Base-by-base conservation (phyloP, 2,113 vertebrate genomes). In the Oxyura jamaicensis region DNA sequence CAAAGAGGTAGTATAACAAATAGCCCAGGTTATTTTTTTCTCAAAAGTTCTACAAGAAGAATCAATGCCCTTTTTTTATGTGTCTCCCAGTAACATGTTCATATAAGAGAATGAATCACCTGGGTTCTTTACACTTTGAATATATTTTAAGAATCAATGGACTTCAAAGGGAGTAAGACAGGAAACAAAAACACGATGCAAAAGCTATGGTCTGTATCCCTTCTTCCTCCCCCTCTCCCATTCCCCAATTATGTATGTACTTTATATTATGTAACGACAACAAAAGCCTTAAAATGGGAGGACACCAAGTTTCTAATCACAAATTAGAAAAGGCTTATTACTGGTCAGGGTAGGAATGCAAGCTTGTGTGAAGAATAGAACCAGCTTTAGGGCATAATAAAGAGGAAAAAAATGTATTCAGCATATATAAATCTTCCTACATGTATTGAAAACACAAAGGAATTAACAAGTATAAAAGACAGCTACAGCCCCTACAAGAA, bases 11-110 rank as follows among this genome's bases (percentile, higher is more conserved):
- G 25, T 31, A 52, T 28, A 26, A 87, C 46, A 2, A 39, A 33
- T 3, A 80, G 3, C 3, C 22, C 55, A 10, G 7, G 18, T 2
- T 55, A 58, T 3, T 69, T 91, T 39, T 58, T 69, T 41, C 48
- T 75, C n/a, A 36, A 5, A 75, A 84, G 11, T 53, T 87, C 21
- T 71, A 3, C 0, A 3, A 63, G 33, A 68, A 67, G 26, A 19
- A 77, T 1, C 3, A 39, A 58, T 33, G 17, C 1, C 15, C 4
- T 39, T 3, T 3, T 62, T 84, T 29, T 8, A 0, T 19, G 3
- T 60, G 8, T 39, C 56, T 91, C 39, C 16, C 36, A 42, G 5
- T 62, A 77, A 39, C 7, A 46, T 72, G 65, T 5, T 2, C 3
- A 5, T 8, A 35, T 56, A 28, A 48, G 8, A 62, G 6, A 18